Conservation (phyloP, 2,113 vertebrate genomes). For the Crotalus viridis region DNA sequence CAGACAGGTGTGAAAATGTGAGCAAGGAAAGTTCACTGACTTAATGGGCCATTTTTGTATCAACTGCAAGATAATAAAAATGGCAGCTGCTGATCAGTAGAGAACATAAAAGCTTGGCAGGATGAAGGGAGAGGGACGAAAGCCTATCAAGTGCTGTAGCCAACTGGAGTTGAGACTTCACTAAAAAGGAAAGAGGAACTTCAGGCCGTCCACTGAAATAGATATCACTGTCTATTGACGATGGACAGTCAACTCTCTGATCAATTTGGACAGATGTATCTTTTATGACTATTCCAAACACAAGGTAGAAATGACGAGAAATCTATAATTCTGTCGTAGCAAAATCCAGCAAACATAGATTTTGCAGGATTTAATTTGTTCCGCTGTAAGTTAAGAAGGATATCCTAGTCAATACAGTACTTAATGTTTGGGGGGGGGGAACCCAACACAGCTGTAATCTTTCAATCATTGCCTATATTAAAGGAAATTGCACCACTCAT, state of each 20-base stretch:
- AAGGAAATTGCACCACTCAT: background rate
- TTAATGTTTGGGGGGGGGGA: background rate
- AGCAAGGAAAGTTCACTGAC: background rate
- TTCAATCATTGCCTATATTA: background rate
- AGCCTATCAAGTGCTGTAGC: background rate
- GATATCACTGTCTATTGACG: background rate
- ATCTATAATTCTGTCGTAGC: background rate
- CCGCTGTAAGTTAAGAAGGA: background rate
- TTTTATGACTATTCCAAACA: background rate
- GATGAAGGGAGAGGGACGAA: background rate
- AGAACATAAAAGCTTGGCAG: background rate
- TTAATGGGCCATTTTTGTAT: background rate
- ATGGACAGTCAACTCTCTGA: background rate
- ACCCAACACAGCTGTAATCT: background rate
- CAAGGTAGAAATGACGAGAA: background rate
- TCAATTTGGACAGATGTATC: background rate
- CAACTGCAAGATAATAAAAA: background rate
- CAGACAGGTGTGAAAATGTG: background rate
- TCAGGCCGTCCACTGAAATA: background rate
- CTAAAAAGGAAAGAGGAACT: background rate
- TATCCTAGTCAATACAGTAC: background rate
- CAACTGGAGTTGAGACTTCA: background rate
- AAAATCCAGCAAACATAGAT: background rate
- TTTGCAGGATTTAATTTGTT: background rate
- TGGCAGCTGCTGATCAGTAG: background rate